phyloP scores from a whole-genome alignment of 2,113 vertebrate species.

The Passerina amoena region DNA sequence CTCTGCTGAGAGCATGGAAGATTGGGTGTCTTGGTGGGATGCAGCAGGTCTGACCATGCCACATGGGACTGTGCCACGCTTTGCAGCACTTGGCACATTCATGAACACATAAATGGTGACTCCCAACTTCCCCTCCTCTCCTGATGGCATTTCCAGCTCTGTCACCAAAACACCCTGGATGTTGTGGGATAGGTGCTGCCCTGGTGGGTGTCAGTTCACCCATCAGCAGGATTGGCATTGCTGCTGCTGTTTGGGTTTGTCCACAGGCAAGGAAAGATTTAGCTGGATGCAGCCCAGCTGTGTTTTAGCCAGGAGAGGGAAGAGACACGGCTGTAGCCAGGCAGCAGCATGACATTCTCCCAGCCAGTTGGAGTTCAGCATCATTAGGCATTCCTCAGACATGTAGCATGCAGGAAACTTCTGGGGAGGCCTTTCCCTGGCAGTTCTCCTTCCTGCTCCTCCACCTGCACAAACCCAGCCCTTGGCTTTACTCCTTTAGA shows the following conservation, averaged over 20 bases:
- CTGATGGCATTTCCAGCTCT: not conserved
- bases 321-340: rapidly evolving
- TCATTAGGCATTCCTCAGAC: not conserved
- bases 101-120: rapidly evolving
- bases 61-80: rapidly evolving
- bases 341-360: not conserved
- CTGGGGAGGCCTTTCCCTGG: not conserved
- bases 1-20: not conserved
- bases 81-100: not conserved
- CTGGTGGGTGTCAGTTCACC: rapidly evolving
- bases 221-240: not conserved
- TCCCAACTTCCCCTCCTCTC: not conserved
- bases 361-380: not conserved
- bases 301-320: not conserved
- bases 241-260: not conserved
- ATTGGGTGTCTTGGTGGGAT: rapidly evolving
- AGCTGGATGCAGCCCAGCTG: rapidly evolving
- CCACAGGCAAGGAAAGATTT: not conserved
- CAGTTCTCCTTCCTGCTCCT: not conserved
- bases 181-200: rapidly evolving
- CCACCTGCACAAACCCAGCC: not conserved
- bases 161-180: not conserved
- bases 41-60: not conserved
- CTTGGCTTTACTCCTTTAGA: not conserved
- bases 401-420: rapidly evolving